Conservation (phyloP, 92 coral and sea anemone species). For the Epizoanthus stellaris region DNA sequence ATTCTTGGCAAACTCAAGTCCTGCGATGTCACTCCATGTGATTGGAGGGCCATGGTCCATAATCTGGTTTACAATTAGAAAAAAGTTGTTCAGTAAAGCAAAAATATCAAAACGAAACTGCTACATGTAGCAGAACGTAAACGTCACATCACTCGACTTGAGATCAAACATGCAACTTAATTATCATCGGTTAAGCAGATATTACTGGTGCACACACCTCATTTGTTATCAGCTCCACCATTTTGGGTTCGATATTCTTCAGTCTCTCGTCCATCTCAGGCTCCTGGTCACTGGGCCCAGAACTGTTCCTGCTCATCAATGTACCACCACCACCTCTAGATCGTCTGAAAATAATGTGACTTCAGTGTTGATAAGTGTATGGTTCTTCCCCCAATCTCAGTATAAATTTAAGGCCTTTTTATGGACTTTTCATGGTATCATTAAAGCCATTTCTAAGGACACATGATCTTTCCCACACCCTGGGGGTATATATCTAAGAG, state of each 20-base stretch:
- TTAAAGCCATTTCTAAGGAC: too few relatives aligned
- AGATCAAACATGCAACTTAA: neutral
- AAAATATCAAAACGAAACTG: neutral
- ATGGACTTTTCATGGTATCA: too few relatives aligned
- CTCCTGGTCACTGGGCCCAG: conserved; percentile 29
- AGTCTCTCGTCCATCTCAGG: conserved; percentile 82
- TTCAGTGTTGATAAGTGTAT: neutral
- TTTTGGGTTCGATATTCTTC: conserved; percentile 90
- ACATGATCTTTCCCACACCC: too few relatives aligned
- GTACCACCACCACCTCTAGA: neutral
- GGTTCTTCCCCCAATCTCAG: too few relatives aligned
- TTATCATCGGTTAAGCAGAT: neutral
- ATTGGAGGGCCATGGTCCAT: conserved; percentile 98
- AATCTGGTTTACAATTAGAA: conserved; percentile 57
- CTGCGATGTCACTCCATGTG: conserved; percentile 97
- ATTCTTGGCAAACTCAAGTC: conserved; percentile 94
- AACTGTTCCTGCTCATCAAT: conserved; percentile 18
- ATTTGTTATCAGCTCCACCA: conserved; percentile 95
- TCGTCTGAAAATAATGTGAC: conserved; percentile 1
- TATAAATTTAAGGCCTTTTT: too few relatives aligned
- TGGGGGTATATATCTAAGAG: too few relatives aligned
- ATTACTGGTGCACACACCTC: conserved; percentile 59
- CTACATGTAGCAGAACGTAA: too few relatives aligned
- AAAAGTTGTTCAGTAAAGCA: neutral
- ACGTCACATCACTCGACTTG: too few relatives aligned